Conservation (phyloP, 2,113 vertebrate genomes). For the Elephantulus edwardii region DNA sequence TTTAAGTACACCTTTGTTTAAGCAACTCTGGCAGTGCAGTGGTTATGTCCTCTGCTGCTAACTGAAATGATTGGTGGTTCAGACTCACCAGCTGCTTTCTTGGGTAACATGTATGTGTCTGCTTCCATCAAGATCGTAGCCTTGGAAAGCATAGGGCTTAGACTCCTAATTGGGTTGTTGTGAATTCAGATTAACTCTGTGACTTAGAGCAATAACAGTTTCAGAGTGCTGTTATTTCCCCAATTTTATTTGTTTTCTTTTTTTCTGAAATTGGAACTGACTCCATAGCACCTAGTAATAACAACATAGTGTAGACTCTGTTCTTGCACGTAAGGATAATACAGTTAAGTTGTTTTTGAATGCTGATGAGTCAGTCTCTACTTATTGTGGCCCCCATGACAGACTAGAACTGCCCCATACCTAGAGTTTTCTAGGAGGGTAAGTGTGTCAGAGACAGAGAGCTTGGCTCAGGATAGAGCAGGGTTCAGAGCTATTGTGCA, state of each 20-base stretch:
- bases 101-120: not conserved
- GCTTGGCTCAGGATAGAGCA: too few species aligned
- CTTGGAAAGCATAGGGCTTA: not conserved
- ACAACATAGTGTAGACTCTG: too few species aligned
- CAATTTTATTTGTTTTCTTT: too few species aligned
- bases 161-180: not conserved
- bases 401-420: not conserved
- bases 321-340: conserved; percentile 18
- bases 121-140: not conserved
- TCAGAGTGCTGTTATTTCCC: too few species aligned
- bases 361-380: not conserved
- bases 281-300: too few species aligned
- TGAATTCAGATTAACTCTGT: not conserved
- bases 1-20: not conserved
- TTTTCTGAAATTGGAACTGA: too few species aligned
- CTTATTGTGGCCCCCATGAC: not conserved
- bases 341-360: not conserved
- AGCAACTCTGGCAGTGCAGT: not conserved
- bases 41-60: too few species aligned
- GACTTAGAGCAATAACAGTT: not conserved
- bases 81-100: not conserved
- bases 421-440: not conserved
- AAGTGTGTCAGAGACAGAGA: too few species aligned
- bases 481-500: too few species aligned
- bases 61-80: not conserved